Base-by-base conservation (phyloP, 30 jellyfish, hydroid and myxozoan genomes). In the Aurelia sp. region DNA sequence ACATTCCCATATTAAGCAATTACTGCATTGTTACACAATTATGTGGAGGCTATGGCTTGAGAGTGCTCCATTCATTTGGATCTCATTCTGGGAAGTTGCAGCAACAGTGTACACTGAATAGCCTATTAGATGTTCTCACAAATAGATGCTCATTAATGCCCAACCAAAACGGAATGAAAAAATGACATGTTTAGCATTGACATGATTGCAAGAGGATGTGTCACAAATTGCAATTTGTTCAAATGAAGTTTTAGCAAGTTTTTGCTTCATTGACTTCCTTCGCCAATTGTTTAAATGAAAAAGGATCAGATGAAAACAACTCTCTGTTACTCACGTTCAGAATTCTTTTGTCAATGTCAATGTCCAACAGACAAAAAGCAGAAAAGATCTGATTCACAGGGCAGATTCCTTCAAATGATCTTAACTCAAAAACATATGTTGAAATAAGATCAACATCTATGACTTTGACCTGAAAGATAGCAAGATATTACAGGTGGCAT, bases 321-420 rank as follows among this genome's bases (percentile, higher is more conserved):
- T 20, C 11, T 20, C 74, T 10, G 11, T 10, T 20, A 63, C 37
- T 20, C 40, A 68, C 79, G 31, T 68, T 23, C 60, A 68, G 40
- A 68, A 53, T 48, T 17, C 40, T 22, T 31, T 68, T 68, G 53
- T 68, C 53, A 48, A 68, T 60, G 30, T 68, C 79, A 6, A 20
- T 22, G 79, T 68, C 79, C 61, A 68, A 53, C 4, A 68, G 59
- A 68, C 79, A 68, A 68, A 68, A 68, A 1, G 79, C 79, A 68
- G 79, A 20, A 19, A 20, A 68, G 20, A 21, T 15, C 40, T 12
- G 58, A 68, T 68, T 68, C 40, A 68, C 79, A 22, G 79, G 79
- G 60, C 59, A 68, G 33, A 20, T 68, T 68, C 79, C 76, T 23
- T 65, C 76, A 65, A 65, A 65, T 65, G 76, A 65, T 31, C 76